A percentile compares a stretch with the other conserved stretches of the same genome.
Evolutionary conservation across 2,113 vertebrate genomes (phyloP).

Genomic region (Mastomys coucha): DNA sequence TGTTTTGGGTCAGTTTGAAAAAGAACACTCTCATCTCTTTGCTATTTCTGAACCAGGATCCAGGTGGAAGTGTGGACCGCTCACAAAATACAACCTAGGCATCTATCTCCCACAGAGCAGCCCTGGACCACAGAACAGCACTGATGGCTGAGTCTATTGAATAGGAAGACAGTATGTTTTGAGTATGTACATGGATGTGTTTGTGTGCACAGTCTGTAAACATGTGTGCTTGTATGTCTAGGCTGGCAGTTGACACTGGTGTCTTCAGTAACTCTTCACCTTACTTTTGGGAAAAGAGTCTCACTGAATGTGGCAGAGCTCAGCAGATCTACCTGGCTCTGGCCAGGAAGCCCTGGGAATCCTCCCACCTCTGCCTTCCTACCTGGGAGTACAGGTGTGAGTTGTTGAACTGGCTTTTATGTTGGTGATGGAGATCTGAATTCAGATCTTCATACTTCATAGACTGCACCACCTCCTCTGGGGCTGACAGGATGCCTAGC

Average conservation of each 20-base stretch:
- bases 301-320: background rate
- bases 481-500: too few species aligned
- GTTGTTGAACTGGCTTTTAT: background rate
- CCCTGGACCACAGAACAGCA: background rate
- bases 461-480: too few species aligned
- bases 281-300: too few species aligned
- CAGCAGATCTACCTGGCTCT: background rate
- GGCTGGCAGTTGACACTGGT: background rate
- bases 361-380: background rate
- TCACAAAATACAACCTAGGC: background rate
- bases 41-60: conserved; percentile 4
- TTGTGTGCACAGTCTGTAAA: background rate
- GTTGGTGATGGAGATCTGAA: background rate
- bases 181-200: too few species aligned
- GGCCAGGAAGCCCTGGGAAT: background rate
- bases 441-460: too few species aligned
- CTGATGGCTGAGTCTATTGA: background rate
- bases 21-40: conserved; percentile 18
- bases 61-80: background rate
- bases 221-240: background rate
- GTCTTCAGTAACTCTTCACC: background rate
- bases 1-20: conserved; percentile 43
- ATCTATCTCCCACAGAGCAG: background rate
- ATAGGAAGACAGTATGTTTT: background rate
- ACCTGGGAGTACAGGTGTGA: background rate